phyloP scores from a whole-genome alignment of 2,888 invertebrate species.

The Herminia tarsipennalis region DNA sequence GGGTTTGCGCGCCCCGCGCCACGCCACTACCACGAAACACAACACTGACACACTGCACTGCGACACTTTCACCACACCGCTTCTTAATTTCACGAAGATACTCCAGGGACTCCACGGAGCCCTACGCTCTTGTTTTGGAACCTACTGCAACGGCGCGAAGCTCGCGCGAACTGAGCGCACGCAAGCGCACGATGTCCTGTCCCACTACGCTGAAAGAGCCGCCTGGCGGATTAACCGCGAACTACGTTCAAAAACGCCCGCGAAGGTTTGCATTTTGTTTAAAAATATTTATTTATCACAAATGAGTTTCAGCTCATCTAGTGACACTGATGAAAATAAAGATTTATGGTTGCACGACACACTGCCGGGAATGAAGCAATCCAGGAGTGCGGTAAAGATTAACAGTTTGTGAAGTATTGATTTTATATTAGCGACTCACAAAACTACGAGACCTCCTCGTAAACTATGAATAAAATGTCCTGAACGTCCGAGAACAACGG shows the following conservation, averaged over 20 bases:
- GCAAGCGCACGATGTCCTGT: conserved; percentile 69
- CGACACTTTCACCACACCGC: conserved; percentile 54
- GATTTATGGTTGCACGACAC: conserved; percentile 9
- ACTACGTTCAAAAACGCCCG: conserved; percentile 71
- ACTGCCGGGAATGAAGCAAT: conserved; percentile 8
- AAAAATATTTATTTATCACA: conserved; percentile 17
- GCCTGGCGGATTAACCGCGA: conserved; percentile 48
- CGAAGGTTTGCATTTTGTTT: conserved; percentile 54
- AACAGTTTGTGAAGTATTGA: conserved; percentile 61
- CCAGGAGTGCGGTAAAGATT: conserved; percentile 24
- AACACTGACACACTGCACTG: conserved; percentile 61
- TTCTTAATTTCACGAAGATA: conserved; percentile 38
- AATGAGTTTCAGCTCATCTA: conserved; percentile 3
- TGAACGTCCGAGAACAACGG: conserved; percentile 51
- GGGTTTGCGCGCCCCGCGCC: conserved; percentile 45
- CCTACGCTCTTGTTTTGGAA: conserved; percentile 64
- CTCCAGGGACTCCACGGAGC: conserved; percentile 53
- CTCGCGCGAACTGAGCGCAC: conserved; percentile 63
- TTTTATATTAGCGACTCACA: conserved; percentile 66
- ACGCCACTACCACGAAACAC: conserved; percentile 36
- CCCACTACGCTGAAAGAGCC: conserved; percentile 47
- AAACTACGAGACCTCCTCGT: conserved; percentile 42
- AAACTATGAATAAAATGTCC: conserved; percentile 40
- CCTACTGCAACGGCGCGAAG: conserved; percentile 68
- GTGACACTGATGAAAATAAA: conserved; percentile 5